Base-by-base conservation (phyloP, 1,140 invertebrate genomes). In the Sitodiplosis mosellana region DNA sequence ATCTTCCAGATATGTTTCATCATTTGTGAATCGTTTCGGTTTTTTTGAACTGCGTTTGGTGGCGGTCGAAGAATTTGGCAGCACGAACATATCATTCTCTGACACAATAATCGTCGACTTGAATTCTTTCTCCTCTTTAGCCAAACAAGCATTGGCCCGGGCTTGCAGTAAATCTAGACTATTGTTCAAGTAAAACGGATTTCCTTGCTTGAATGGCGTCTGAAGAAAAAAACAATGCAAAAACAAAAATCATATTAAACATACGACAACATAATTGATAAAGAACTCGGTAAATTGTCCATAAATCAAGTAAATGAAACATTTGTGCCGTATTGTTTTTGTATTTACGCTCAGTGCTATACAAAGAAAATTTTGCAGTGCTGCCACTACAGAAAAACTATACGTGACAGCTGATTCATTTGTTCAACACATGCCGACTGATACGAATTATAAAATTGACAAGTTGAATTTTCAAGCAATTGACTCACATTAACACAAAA, bases 91-190 rank as follows among this genome's bases (percentile, higher is more conserved):
- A 38, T 63, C 59, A 34, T 60, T 59, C 33, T 59, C 61, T 1
- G 61, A 63, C 0, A 64, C 48, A 19, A 64, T 59, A 14, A 64
- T 36, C 0, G 62, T 64, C 4, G 62, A 59, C 0, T 57, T 60
- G 22, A 64, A 64, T 14, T 64, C 60, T 53, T 60, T 63, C 41
- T 64, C 62, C 54, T 63, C 58, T 40, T 57, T 60, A 2, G 61
- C 62, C 34, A 64, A 40, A 1, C 55, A 54, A 0, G 62, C 62
- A 0, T 59, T 64, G 2, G 61, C 61, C 3, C 43, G 27, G 2
- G 14, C 7, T 27, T 45, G 22, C 18, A 22, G 11, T 33, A 27
- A 10, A 19, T 45, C 43, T 2, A n/a, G 5, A 19, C 17, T 22
- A 10, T 27, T 27, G 27, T 27, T 27, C 27, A 27, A 27, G 10